phyloP scores from a whole-genome alignment of 2,888 invertebrate species.

The Tetropium fuscum region DNA sequence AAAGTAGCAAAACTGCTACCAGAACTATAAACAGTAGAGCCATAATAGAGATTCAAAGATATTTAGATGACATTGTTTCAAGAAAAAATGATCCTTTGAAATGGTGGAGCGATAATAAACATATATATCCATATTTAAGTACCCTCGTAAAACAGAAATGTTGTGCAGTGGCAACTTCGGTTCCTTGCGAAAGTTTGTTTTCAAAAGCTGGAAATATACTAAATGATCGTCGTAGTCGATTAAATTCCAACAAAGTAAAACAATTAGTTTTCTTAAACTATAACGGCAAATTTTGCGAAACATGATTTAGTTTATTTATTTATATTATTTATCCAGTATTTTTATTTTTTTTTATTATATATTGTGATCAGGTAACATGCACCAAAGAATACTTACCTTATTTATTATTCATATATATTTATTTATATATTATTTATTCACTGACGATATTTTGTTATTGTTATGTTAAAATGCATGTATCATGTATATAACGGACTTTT shows the following conservation, averaged over 20 bases:
- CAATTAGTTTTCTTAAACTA: slow-evolving; percentile 18
- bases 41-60: slow-evolving; percentile 34
- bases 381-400: too few relatives aligned
- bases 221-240: slow-evolving; percentile 10
- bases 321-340: too few relatives aligned
- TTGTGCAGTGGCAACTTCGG: slow-evolving; percentile 32
- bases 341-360: too few relatives aligned
- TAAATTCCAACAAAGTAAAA: slow-evolving; percentile 14
- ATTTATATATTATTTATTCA: too few relatives aligned
- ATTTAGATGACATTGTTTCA: slow-evolving; percentile 12
- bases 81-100: slow-evolving; percentile 28
- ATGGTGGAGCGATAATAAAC: slow-evolving; percentile 31
- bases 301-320: not conserved
- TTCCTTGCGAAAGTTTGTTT: slow-evolving; percentile 31
- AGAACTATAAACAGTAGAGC: not conserved
- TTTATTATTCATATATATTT: too few relatives aligned
- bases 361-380: too few relatives aligned
- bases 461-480: too few relatives aligned
- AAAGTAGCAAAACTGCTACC: not conserved
- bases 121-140: slow-evolving; percentile 30
- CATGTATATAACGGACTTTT: too few relatives aligned
- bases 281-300: slow-evolving; percentile 6
- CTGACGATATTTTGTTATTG: too few relatives aligned
- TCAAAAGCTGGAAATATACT: slow-evolving; percentile 23
- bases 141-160: slow-evolving; percentile 25